Evolutionary conservation across 2,888 invertebrate genomes (phyloP).

Genomic region (Tridacna crocea): DNA sequence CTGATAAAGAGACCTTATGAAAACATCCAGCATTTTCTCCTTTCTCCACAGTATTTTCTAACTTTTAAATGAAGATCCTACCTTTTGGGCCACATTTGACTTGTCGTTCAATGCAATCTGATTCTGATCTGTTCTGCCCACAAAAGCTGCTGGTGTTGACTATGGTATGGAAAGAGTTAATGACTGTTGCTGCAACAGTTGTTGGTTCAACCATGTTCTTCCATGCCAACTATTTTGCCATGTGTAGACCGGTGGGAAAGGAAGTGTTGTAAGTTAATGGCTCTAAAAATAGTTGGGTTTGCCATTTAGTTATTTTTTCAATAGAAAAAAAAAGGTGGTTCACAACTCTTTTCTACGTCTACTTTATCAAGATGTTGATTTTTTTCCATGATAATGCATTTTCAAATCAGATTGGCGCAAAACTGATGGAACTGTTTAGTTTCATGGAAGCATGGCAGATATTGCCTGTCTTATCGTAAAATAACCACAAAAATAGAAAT

Average conservation of each 20-base stretch:
- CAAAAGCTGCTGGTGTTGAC: too few relatives aligned
- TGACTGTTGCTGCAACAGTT: too few relatives aligned
- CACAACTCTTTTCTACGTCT: background rate
- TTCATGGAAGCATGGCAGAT: conserved; percentile 55
- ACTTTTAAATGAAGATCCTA: background rate
- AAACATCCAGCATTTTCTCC: background rate
- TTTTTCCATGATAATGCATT: conserved; percentile 23
- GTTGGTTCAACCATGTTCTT: too few relatives aligned
- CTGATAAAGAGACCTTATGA: too few relatives aligned
- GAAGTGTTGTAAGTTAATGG: background rate
- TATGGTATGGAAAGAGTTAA: too few relatives aligned
- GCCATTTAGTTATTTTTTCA: background rate
- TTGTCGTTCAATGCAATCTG: too few relatives aligned
- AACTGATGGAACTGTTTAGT: conserved; percentile 53
- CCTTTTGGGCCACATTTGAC: background rate
- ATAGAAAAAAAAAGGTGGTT: conserved; percentile 7
- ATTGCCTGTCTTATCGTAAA: conserved; percentile 59
- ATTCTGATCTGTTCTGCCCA: too few relatives aligned
- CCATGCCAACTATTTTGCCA: background rate
- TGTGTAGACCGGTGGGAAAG: background rate
- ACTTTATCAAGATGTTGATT: conserved; percentile 21
- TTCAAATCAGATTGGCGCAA: conserved; percentile 20
- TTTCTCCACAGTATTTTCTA: background rate
- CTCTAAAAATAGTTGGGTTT: background rate
- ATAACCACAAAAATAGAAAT: conserved; percentile 59